These are phyloP conservation scores for Drosophila novamexicana DNA, from an alignment of 1,140 invertebrate species.

Conservation along the genomic window DNA sequence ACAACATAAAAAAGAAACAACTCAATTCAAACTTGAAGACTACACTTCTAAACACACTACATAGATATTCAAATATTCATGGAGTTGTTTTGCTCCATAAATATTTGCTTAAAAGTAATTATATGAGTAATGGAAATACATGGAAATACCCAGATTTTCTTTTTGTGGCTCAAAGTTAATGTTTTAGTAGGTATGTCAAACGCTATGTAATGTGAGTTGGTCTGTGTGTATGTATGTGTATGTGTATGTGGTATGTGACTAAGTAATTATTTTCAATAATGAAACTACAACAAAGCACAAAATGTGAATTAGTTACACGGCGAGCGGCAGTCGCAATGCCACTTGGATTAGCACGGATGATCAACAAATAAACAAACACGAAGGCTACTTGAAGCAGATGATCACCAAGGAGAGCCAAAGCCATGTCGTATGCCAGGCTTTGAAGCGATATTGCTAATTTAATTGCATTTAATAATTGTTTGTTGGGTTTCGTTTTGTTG, in stretches of 20 bases:
- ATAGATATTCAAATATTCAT: too few relatives aligned
- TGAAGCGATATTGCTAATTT: slow-evolving; percentile 36
- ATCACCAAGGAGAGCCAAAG: slow-evolving; percentile 54
- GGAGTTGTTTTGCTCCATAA: too few relatives aligned
- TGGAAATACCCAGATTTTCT: neutral
- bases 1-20: neutral
- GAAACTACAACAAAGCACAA: slow-evolving; percentile 78
- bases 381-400: slow-evolving; percentile 43
- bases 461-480: slow-evolving; percentile 43
- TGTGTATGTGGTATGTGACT: slow-evolving; percentile 9
- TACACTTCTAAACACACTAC: neutral
- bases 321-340: slow-evolving; percentile 25
- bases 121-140: neutral
- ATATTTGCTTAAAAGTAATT: too few relatives aligned
- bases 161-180: neutral
- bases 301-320: slow-evolving; percentile 36
- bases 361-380: slow-evolving; percentile 35
- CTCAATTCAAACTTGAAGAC: neutral
- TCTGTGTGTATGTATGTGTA: neutral
- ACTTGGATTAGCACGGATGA: slow-evolving; percentile 4
- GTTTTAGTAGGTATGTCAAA: slow-evolving; percentile 21
- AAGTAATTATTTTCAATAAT: slow-evolving; percentile 75
- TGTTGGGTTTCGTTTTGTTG: slow-evolving; percentile 48
- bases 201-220: slow-evolving; percentile 17
- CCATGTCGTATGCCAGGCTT: slow-evolving; percentile 39